Evolutionary conservation across 1,140 invertebrate genomes (phyloP).

Genomic region (Conus betulinus): DNA sequence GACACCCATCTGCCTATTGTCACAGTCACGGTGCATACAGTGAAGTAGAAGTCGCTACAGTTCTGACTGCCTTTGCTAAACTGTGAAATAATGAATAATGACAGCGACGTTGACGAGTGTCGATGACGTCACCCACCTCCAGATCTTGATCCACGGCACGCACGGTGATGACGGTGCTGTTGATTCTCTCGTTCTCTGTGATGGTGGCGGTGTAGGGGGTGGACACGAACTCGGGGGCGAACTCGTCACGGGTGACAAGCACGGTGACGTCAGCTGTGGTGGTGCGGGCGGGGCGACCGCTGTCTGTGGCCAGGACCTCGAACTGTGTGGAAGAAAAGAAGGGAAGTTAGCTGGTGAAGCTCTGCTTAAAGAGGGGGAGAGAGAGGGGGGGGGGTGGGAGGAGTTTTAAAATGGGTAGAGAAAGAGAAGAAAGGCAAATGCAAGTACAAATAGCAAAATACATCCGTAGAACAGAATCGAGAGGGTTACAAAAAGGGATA

Average conservation of each 20-base stretch:
- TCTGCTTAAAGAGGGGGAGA: too few species aligned
- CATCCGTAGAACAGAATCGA: too few species aligned
- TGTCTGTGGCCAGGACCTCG: constrained; percentile 43
- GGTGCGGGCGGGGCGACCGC: constrained; percentile 37
- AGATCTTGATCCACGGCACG: constrained; percentile 48
- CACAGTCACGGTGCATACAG: too few species aligned
- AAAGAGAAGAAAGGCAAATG: too few species aligned
- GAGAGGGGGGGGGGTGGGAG: neutral
- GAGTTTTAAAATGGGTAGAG: too few species aligned
- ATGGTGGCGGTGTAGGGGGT: constrained; percentile 54
- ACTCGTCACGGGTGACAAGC: constrained; percentile 41
- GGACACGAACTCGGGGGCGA: constrained; percentile 51
- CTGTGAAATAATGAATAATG: neutral
- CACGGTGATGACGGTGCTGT: constrained; percentile 49
- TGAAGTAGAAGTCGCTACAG: too few species aligned
- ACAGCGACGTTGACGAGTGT: neutral
- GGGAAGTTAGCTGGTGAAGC: too few species aligned
- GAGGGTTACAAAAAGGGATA: too few species aligned
- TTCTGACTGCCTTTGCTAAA: too few species aligned
- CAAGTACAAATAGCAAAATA: too few species aligned
- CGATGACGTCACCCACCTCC: constrained; percentile 30
- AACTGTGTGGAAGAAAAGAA: constrained; percentile 36
- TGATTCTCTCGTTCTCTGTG: constrained; percentile 37
- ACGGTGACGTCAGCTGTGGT: constrained; percentile 37
- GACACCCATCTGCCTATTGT: too few species aligned